These are phyloP conservation scores for Dinocampus coccinellae DNA, from an alignment of 2,888 invertebrate genomes.

Conservation along the genomic window DNA sequence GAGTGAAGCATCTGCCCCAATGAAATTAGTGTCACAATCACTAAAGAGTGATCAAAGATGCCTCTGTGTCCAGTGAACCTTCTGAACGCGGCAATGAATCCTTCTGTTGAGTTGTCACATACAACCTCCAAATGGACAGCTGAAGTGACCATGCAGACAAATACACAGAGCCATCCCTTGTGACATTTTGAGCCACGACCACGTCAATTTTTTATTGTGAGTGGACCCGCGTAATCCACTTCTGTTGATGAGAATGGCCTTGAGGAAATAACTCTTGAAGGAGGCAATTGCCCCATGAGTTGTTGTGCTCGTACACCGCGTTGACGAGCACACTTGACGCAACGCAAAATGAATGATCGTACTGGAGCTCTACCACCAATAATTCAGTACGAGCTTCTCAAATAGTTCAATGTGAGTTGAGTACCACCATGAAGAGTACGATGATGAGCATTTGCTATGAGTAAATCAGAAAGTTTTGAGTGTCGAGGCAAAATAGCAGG, in stretches of 20 bases:
- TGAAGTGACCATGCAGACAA: conserved; percentile 44
- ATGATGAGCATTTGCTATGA: conserved; percentile 35
- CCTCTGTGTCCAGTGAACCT: conserved; percentile 46
- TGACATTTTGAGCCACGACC: conserved; percentile 30
- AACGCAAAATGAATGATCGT: conserved; percentile 29
- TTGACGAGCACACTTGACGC: conserved; percentile 38
- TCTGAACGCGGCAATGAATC: conserved; percentile 44
- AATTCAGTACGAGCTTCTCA: conserved; percentile 40
- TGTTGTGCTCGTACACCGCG: conserved; percentile 25
- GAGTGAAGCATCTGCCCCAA: conserved; percentile 29
- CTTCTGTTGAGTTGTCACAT: conserved; percentile 38
- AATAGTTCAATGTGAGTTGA: conserved; percentile 28
- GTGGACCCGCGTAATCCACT: conserved; percentile 41
- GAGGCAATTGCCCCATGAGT: conserved; percentile 44
- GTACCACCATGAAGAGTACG: conserved; percentile 40
- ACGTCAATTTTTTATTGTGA: conserved; percentile 21
- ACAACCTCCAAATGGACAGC: conserved; percentile 50
- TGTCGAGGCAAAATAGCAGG: conserved; percentile 26
- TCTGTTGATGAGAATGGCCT: conserved; percentile 33
- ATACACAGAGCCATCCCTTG: conserved; percentile 45
- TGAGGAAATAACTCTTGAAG: conserved; percentile 8
- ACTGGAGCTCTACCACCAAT: too few species aligned
- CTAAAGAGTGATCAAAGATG: conserved; percentile 3
- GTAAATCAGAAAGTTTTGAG: conserved; percentile 2
- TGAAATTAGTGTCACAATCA: conserved; percentile 28